Evolutionary conservation across 35 echinoderm and acorn worm genomes (phyloP).

Genomic region (Ophioderma brevispina): DNA sequence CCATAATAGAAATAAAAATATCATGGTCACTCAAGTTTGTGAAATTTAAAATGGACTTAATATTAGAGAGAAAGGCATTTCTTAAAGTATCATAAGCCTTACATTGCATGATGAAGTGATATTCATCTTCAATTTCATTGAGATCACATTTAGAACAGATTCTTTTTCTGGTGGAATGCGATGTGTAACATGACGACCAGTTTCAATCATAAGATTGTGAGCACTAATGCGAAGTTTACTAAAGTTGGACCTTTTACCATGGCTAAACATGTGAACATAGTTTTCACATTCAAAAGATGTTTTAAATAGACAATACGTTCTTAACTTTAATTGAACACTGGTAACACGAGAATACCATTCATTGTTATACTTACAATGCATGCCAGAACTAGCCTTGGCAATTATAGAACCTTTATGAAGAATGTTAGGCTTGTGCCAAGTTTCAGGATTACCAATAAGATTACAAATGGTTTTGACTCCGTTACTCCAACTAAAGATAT

Average conservation of each 20-base stretch:
- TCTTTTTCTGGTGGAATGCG: background rate
- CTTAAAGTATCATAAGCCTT: background rate
- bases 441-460: background rate
- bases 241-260: background rate
- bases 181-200: background rate
- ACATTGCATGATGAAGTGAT: background rate
- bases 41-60: background rate
- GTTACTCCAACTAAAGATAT: background rate
- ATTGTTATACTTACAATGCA: background rate
- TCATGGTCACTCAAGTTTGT: background rate
- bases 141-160: background rate
- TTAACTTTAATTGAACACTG: background rate
- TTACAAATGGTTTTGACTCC: background rate
- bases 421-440: background rate
- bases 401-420: background rate
- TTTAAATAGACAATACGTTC: too few species aligned
- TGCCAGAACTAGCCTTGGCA: background rate
- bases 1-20: background rate
- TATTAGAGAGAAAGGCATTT: background rate
- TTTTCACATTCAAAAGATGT: background rate
- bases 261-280: background rate
- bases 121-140: background rate
- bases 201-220: background rate
- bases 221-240: background rate
- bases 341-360: background rate